phyloP scores from a whole-genome alignment of 2,113 vertebrate genomes.

The Percina caprodes region DNA sequence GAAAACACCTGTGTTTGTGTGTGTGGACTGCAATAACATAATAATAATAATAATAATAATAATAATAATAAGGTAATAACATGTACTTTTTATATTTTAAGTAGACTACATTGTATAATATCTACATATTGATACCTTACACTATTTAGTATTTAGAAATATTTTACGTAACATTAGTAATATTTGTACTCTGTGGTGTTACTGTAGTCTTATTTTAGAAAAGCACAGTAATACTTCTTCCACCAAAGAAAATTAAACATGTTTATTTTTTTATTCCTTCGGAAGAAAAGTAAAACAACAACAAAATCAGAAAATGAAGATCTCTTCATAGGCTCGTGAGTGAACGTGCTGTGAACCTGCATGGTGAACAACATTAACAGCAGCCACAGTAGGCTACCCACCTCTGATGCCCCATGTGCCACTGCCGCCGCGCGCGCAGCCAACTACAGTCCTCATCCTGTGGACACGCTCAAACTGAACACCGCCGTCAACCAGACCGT shows the following conservation, averaged over 20 bases:
- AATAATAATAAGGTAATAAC: background rate
- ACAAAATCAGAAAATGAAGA: too few species aligned
- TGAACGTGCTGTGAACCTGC: background rate
- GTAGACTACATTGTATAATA: background rate
- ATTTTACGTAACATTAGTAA: too few species aligned
- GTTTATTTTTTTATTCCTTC: too few species aligned
- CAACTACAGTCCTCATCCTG: conserved; percentile 30
- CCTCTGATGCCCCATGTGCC: conserved; percentile 58
- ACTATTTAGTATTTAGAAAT: too few species aligned
- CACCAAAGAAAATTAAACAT: background rate
- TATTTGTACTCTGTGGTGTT: background rate
- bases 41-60: background rate
- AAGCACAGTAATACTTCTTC: background rate
- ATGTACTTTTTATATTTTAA: background rate
- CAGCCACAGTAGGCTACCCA: background rate
- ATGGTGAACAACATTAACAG: background rate
- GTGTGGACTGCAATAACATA: background rate
- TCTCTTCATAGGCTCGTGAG: too few species aligned
- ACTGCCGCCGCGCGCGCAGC: conserved; percentile 42
- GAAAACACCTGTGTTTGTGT: background rate
- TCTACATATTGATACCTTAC: too few species aligned
- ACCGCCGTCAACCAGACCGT: background rate
- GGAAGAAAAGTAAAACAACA: background rate
- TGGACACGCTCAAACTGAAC: conserved; percentile 22
- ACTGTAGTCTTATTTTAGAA: background rate